These are phyloP conservation scores for Acanthiza pusilla DNA, from an alignment of 2,797 vertebrate genomes.

Conservation along the genomic window DNA sequence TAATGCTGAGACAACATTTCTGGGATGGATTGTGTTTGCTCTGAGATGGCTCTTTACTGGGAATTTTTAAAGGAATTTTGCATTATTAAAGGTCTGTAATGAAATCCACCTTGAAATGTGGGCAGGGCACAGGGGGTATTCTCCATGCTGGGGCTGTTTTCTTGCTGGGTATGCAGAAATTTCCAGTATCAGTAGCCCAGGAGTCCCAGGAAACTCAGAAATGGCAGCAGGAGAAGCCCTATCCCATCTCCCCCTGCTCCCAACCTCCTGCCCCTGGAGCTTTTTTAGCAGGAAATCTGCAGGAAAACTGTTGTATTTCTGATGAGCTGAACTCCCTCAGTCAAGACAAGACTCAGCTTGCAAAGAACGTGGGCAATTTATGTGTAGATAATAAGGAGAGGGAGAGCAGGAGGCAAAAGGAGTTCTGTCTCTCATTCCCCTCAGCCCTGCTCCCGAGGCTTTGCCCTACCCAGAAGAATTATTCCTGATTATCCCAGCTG, in stretches of 20 bases:
- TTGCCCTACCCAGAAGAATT: not conserved
- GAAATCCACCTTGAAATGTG: not conserved
- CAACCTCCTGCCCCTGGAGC: not conserved
- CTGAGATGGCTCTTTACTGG: not conserved
- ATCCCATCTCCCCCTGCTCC: not conserved
- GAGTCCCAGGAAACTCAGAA: not conserved
- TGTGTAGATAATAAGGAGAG: not conserved
- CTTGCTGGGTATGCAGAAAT: not conserved
- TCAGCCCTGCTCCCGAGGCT: not conserved
- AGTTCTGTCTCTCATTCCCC: not conserved
- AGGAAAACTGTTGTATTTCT: not conserved
- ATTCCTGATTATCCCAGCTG: not conserved
- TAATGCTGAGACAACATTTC: not conserved
- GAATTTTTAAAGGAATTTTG: not conserved
- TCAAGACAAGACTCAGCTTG: not conserved
- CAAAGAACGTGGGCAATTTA: slow-evolving; percentile 41
- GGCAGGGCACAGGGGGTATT: not conserved
- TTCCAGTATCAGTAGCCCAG: not conserved
- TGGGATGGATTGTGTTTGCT: not conserved
- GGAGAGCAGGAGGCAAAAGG: not conserved
- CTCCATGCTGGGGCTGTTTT: not conserved
- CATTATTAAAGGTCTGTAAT: not conserved
- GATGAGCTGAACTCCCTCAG: not conserved
- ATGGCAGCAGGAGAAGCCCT: not conserved
- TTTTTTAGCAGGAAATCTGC: not conserved